Evolutionary conservation across 2,113 vertebrate species (phyloP), one percentile per base, ranked within the genome.

Genomic region (Mugil cephalus): DNA sequence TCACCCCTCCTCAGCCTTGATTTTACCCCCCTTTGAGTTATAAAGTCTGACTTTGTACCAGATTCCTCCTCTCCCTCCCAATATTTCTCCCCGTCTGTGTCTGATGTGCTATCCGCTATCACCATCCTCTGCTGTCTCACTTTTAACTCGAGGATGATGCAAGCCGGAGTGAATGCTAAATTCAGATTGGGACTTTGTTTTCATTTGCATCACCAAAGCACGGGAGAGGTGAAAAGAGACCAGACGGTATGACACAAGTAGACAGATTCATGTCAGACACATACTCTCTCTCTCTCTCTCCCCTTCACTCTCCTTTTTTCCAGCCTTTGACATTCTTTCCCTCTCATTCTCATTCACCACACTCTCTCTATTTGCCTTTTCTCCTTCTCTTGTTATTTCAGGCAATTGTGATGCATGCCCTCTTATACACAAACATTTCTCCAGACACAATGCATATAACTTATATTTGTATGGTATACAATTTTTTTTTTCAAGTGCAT

Each of bases 181-280:
- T 78, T 80, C 64, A 79, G 46, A 83, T 77, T 51, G 77, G 63
- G 65, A 52, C 40, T 69, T 80, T 34, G 66, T 74, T 74, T 64
- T 24, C n/a, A 79, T 85, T 77, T 82, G 61, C 39, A 80, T 79
- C 70, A 69, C 34, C 13, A 36, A 48, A 46, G 53, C 58, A 63
- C 19, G 70, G 47, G 45, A 59, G 47, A 81, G 82, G 77, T 83
- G 69, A 87, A 81, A 73, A 69, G 71, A 83, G 46, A 62, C 38
- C 30, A 21, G 70, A 77, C 58, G 15, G 39, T 21, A 73, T 79
- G 84, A 80, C 79, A 82, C 39, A 43, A 75, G 65, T 56, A 79
- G 73, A 74, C 66, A 87, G 47, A 69, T 79, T 75, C 60, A 77
- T 84, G 79, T 87, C 78, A 80, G 71, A 83, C 55, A 72, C 43